These are phyloP conservation scores for Stenodera caucasica DNA, from an alignment of 2,888 invertebrate species.

Conservation along the genomic window DNA sequence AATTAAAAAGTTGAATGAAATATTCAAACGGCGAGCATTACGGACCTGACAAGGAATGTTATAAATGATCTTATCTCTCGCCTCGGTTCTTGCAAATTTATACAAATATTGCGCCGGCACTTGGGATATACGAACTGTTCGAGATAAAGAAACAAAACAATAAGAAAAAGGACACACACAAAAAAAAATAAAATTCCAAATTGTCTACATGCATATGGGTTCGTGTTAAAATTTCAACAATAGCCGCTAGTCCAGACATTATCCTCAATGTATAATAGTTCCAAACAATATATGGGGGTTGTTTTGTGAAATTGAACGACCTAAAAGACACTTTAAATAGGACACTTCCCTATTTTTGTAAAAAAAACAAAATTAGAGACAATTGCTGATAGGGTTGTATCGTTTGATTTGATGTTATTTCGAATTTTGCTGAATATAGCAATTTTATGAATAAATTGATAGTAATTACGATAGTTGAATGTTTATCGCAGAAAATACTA, in stretches of 20 bases:
- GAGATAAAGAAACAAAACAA: conserved; percentile 30
- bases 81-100: conserved; percentile 32
- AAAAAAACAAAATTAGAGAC: no score
- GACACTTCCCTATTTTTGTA: neutral
- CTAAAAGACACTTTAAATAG: no score
- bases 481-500: neutral
- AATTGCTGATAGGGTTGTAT: no score
- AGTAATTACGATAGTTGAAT: neutral
- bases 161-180: conserved; percentile 12
- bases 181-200: no score
- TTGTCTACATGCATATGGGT: neutral
- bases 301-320: conserved; percentile 2
- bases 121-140: conserved; percentile 27
- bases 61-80: conserved; percentile 32
- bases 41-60: conserved; percentile 28
- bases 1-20: conserved; percentile 20
- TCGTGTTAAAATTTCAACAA: conserved; percentile 13
- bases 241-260: neutral
- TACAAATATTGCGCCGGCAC: conserved; percentile 31
- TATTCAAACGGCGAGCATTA: conserved; percentile 13
- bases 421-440: no score
- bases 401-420: neutral
- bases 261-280: neutral
- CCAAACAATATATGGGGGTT: neutral
- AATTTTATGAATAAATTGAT: no score